A percentile compares a stretch with the other conserved stretches of the same genome.
Conservation (phyloP, 2,888 invertebrate genomes). For the Apocheima hispidaria region DNA sequence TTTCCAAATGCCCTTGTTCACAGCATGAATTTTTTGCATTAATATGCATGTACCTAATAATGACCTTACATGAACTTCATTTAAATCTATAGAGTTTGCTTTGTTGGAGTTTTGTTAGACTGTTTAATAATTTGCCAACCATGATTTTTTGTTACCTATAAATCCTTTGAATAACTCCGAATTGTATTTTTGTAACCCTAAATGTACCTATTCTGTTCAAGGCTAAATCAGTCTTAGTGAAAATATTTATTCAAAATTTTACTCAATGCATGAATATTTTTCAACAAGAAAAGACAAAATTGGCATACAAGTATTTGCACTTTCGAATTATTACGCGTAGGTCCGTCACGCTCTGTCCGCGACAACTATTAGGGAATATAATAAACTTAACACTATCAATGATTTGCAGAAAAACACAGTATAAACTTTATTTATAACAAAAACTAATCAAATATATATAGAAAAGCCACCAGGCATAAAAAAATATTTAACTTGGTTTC, state of each 20-base stretch:
- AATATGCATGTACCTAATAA: constrained; percentile 2
- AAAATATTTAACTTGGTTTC: too few relatives aligned
- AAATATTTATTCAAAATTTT: neutral
- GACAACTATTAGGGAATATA: neutral
- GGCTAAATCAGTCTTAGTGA: neutral
- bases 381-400: neutral
- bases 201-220: neutral
- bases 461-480: too few relatives aligned
- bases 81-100: neutral
- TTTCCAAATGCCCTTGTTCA: constrained; percentile 45
- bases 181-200: neutral
- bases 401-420: neutral
- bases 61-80: neutral
- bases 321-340: constrained; percentile 32
- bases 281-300: constrained; percentile 51
- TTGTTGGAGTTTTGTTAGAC: neutral
- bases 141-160: neutral
- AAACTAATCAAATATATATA: too few relatives aligned
- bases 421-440: too few relatives aligned
- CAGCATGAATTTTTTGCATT: constrained; percentile 12
- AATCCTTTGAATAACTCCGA: neutral
- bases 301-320: constrained; percentile 62
- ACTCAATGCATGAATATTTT: constrained; percentile 12
- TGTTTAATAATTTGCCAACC: neutral
- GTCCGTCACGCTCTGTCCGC: constrained; percentile 70